Base-by-base conservation (phyloP, 53 echinoderm and acorn worm genomes). In the Arbacia lixula region DNA sequence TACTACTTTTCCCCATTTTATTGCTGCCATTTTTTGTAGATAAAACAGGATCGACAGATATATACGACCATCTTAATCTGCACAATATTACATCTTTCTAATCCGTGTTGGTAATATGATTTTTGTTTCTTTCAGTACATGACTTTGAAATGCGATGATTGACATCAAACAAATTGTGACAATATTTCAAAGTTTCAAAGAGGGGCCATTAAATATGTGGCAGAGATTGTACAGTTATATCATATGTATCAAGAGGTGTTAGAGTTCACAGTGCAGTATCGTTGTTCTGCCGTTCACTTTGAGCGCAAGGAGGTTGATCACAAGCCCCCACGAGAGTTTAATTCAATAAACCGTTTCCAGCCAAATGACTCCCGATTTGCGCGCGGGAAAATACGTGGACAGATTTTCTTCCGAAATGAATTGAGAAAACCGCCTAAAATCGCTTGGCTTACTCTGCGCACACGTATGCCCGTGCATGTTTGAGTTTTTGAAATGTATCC, bases 141-240 rank as follows among this genome's bases (percentile, higher is more conserved):
- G n/a, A 5, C 40, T 14, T 69, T 21, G 51, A 74, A 53, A 74
- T 74, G 74, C 74, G 74, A 74, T 74, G n/a, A 74, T 74, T 74
- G 50, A 53, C 74, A 74, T 6, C 5, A 34, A 46, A 34, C 74
- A 74, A 74, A 74, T 53, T 28, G 16, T 34, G 28, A 53, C 53
- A 53, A 29, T 74, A 74, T 74, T 74, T 53, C 51, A 34, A 39
- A 53, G 19, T n/a, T 74, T 52, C 30, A 14, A 8, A 16, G 29
- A 52, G 20, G 16, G 3, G 26, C 4, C 17, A 74, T 12, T 69
- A 14, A 16, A 16, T n/a, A n/a, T n/a, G n/a, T n/a, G n/a, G n/a
- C n/a, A n/a, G n/a, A n/a, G n/a, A n/a, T n/a, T 46, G 46, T 12
- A 46, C 46, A 52, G 34, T 27, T 50, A n/a, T 51, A n/a, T 34